Base-by-base conservation (phyloP, 1,140 invertebrate species). In the Telenomus remus region DNA sequence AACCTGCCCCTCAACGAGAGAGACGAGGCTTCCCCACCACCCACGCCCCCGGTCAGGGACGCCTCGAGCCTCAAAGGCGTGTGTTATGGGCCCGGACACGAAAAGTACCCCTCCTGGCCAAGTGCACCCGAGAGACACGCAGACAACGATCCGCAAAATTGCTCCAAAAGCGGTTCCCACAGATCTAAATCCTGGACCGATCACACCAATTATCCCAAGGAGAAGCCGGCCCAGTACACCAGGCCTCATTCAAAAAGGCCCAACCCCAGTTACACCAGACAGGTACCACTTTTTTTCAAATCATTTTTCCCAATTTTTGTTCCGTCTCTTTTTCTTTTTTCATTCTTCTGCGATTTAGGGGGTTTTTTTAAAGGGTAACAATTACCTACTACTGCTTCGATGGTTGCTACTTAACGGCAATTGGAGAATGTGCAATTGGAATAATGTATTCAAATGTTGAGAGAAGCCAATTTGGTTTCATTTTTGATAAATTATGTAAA, bases 21-120 rank as follows among this genome's bases (percentile, higher is more conserved):
- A 49, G 88, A 88, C 77, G 84, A 85, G 46, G 81, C 85, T 1
- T 89, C 89, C 43, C 89, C 90, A 69, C 89, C 90, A 11, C 90
- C 89, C 34, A 89, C 89, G 43, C 90, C 91, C 12, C 92, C 93
- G 50, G 91, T 92, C 15, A 89, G 93, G 71, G 92, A 94, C 84
- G 90, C 92, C 14, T 91, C 92, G 56, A 93, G 90, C 80, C 89
- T 93, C 78, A 93, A 93, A 83, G 84, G 87, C 46, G 88, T 93
- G 64, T 92, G 92, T 78, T 92, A 92, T 86, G 92, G 91, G 13
- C 92, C 92, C 51, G 92, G 91, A 60, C 94, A 95, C 89, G 94
- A 95, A 85, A 95, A 95, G 79, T 94, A 92, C 80, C 93, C 94
- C 2, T 94, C 93, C 43, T 95, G 94, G 94, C 94, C 94, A 9